Conservation (phyloP, 2,888 invertebrate genomes). For the Coenonympha arcania region DNA sequence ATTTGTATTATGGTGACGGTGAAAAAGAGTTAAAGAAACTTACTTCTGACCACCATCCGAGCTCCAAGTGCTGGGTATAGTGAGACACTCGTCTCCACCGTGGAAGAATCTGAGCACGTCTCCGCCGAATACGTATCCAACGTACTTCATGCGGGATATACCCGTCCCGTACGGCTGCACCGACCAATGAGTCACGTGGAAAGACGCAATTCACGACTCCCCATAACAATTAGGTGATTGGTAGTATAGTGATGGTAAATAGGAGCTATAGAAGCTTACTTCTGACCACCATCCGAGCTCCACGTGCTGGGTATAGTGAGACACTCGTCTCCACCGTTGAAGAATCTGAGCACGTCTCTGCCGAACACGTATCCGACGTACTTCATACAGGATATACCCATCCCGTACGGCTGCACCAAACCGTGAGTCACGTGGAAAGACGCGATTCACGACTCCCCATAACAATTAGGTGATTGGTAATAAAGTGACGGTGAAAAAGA, state of each 20-base stretch:
- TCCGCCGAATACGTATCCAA: slow-evolving; percentile 98
- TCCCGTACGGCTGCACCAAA: slow-evolving; percentile 98
- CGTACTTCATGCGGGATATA: slow-evolving; percentile 96
- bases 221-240: too few species aligned
- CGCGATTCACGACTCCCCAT: too few species aligned
- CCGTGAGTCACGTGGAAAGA: slow-evolving; percentile 99
- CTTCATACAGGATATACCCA: slow-evolving; percentile 97
- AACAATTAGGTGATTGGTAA: too few species aligned
- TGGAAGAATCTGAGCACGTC: slow-evolving; percentile 98
- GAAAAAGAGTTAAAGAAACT: too few species aligned
- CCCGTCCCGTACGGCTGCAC: slow-evolving; percentile 99
- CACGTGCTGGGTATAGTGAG: slow-evolving; percentile 97
- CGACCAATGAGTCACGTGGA: slow-evolving; percentile 99
- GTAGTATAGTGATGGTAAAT: too few species aligned
- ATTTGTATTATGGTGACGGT: too few species aligned
- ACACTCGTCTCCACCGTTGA: slow-evolving; percentile 99
- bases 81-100: slow-evolving; percentile 98
- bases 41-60: slow-evolving; percentile 88
- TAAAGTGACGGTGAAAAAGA: too few species aligned
- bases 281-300: slow-evolving; percentile 85
- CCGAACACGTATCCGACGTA: slow-evolving; percentile 99
- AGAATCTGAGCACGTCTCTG: slow-evolving; percentile 97
- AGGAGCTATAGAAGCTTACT: too few species aligned
- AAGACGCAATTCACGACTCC: slow-evolving; percentile 99
- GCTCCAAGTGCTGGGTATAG: slow-evolving; percentile 96